These are phyloP conservation scores for Volucella inanis DNA, from an alignment of 2,888 invertebrate species.

Conservation along the genomic window DNA sequence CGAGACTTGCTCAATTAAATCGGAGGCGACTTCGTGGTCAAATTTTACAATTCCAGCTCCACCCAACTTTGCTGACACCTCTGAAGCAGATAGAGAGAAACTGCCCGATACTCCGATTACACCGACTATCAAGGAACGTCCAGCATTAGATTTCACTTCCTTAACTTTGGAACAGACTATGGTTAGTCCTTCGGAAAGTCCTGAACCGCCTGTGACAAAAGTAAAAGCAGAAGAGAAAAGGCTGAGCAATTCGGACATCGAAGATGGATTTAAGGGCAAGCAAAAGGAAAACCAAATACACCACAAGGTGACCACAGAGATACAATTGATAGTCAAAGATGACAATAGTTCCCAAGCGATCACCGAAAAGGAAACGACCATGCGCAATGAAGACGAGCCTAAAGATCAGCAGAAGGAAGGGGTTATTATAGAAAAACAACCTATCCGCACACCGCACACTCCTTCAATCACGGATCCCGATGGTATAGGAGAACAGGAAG, in stretches of 20 bases:
- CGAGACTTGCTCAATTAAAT: conserved; percentile 47
- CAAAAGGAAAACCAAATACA: conserved; percentile 11
- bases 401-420: neutral
- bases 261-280: conserved; percentile 77
- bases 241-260: conserved; percentile 75
- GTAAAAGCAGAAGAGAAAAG: conserved; percentile 29
- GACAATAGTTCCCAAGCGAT: neutral
- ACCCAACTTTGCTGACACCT: conserved; percentile 80
- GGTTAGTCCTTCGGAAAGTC: conserved; percentile 37
- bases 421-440: neutral
- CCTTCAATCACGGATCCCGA: conserved; percentile 23
- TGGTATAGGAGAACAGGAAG: conserved; percentile 46
- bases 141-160: conserved; percentile 73
- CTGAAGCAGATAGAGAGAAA: conserved; percentile 39
- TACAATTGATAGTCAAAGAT: conserved; percentile 1
- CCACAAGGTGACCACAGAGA: conserved; percentile 13
- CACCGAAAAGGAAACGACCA: neutral
- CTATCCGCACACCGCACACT: conserved; percentile 1
- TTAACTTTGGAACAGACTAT: conserved; percentile 56
- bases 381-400: conserved; percentile 4
- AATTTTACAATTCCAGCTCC: conserved; percentile 81
- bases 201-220: conserved; percentile 27
- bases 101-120: conserved; percentile 76
- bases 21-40: conserved; percentile 78
- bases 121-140: conserved; percentile 76